phyloP scores from a whole-genome alignment of 2,888 invertebrate species.

The Arctia plantaginis region DNA sequence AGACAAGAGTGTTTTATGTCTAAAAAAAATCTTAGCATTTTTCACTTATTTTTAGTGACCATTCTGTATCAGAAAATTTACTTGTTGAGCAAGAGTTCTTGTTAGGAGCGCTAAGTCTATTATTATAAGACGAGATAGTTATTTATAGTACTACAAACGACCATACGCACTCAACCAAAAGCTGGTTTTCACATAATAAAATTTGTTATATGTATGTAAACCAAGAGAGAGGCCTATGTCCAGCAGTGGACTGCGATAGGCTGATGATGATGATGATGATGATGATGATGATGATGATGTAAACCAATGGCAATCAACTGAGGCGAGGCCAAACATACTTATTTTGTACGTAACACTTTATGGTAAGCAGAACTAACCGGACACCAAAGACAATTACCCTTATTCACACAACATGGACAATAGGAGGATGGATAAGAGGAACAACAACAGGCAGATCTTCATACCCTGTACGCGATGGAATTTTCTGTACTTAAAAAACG shows the following conservation, averaged over 20 bases:
- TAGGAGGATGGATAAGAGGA: background rate
- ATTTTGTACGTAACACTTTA: background rate
- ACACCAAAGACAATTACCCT: background rate
- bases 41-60: too few relatives aligned
- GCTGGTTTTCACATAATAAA: background rate
- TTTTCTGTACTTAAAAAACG: background rate
- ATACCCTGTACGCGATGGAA: background rate
- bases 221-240: too few relatives aligned
- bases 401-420: background rate
- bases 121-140: background rate
- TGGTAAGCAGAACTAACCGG: background rate
- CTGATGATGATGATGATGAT: too few relatives aligned
- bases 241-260: too few relatives aligned
- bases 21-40: too few relatives aligned
- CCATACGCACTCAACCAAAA: background rate
- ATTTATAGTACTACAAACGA: background rate
- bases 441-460: background rate
- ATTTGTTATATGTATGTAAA: background rate
- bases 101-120: background rate
- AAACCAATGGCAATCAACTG: background rate
- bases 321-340: background rate
- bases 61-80: background rate
- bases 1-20: too few relatives aligned
- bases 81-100: background rate
- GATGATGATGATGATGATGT: too few relatives aligned